These are phyloP conservation scores for Asteroscopus sphinx DNA, from an alignment of 2,888 invertebrate genomes.

Conservation along the genomic window DNA sequence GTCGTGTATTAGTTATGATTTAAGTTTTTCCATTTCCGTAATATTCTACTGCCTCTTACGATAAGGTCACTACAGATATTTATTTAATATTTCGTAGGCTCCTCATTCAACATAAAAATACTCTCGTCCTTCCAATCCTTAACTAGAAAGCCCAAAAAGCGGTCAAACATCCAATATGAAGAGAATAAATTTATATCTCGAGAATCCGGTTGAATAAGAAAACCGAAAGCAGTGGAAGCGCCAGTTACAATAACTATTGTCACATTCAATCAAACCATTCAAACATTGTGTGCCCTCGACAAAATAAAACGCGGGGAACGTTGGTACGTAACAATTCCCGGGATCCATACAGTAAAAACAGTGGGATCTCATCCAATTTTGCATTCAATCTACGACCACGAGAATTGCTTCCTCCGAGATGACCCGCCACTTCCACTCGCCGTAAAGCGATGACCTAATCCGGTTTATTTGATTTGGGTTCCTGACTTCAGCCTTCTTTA, in stretches of 20 bases:
- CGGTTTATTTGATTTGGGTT: conserved; percentile 88
- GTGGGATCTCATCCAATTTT: conserved; percentile 89
- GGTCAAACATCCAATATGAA: conserved; percentile 67
- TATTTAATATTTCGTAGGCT: conserved; percentile 23
- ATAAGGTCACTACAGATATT: conserved; percentile 6
- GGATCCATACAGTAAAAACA: conserved; percentile 86
- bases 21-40: not conserved
- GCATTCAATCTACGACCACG: conserved; percentile 89
- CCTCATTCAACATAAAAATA: conserved; percentile 34
- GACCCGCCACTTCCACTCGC: conserved; percentile 87
- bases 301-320: conserved; percentile 81
- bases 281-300: conserved; percentile 78
- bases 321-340: conserved; percentile 76
- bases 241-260: conserved; percentile 85
- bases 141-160: conserved; percentile 58
- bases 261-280: conserved; percentile 87
- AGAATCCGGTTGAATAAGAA: conserved; percentile 71
- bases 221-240: conserved; percentile 70
- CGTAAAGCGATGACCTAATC: conserved; percentile 89
- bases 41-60: not conserved
- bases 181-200: conserved; percentile 67
- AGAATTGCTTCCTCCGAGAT: conserved; percentile 88
- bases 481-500: conserved; percentile 82
- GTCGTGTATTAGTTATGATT: not conserved
- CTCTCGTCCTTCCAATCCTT: conserved; percentile 51